These are phyloP conservation scores for Apoderus coryli DNA, from an alignment of 2,888 invertebrate genomes.

Conservation along the genomic window DNA sequence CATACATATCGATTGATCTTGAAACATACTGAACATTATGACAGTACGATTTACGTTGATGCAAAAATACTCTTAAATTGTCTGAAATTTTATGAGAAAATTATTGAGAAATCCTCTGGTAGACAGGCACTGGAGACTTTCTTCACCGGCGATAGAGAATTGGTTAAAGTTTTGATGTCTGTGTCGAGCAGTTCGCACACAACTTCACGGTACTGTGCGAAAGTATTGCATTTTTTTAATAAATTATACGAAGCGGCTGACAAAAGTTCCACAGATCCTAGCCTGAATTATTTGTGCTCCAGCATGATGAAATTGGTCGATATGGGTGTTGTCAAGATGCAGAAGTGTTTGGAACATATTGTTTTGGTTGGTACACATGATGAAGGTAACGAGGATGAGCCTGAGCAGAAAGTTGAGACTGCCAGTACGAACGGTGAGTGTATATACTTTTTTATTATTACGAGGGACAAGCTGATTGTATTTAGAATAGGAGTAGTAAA, in stretches of 20 bases:
- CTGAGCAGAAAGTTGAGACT: too few relatives aligned
- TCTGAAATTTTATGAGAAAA: conserved; percentile 73
- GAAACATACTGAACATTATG: conserved; percentile 35
- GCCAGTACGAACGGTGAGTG: too few relatives aligned
- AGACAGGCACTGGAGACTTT: conserved; percentile 70
- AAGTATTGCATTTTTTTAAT: conserved; percentile 69
- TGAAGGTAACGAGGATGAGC: too few relatives aligned
- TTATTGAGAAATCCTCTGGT: conserved; percentile 69
- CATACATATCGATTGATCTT: conserved; percentile 55
- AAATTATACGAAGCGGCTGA: conserved; percentile 52
- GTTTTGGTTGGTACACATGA: too few relatives aligned
- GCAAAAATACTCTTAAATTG: conserved; percentile 50
- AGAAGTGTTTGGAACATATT: conserved; percentile 49
- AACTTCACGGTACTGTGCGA: conserved; percentile 55
- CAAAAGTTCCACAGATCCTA: conserved; percentile 44
- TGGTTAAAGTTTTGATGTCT: conserved; percentile 67
- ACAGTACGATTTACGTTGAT: conserved; percentile 31
- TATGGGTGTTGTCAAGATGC: conserved; percentile 47
- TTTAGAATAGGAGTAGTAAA: too few relatives aligned
- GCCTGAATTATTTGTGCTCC: conserved; percentile 49
- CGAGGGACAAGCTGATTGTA: too few relatives aligned
- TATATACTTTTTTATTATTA: too few relatives aligned
- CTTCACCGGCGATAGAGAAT: conserved; percentile 54
- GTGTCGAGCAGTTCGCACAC: conserved; percentile 63
- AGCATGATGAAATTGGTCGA: conserved; percentile 50